Evolutionary conservation across 2,888 invertebrate genomes (phyloP), one percentile per base, ranked within the genome.

Genomic region (Calameuta idolon): DNA sequence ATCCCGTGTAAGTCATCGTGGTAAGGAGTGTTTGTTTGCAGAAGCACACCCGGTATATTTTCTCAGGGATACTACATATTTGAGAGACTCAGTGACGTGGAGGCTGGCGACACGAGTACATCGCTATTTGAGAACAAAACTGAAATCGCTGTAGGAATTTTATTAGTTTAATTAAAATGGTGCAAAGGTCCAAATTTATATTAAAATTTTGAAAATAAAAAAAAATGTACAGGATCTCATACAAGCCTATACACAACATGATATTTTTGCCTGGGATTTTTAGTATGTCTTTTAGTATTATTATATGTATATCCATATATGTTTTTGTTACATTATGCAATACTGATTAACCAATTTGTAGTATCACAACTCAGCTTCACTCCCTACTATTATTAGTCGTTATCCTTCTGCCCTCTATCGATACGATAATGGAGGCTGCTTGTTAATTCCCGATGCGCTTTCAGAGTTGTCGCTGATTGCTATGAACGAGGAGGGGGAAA

Each of bases 21-120:
- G 31, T 71, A 34, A 55, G 78, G 78, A 73, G 78, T 75, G 78
- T 79, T 79, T 79, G 76, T 78, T 78, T 68, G 74, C 35, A 78
- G 73, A 78, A 73, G 69, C 76, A 71, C 71, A 71, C 76, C 73
- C 76, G 76, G 68, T 74, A 74, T 74, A 40, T 76, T 40, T 74
- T 75, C 77, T 69, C 30, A 33, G 37, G 74, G 34, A 12, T 34
- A 23, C 55, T 23, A 23, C 15, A 69, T 30, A 69, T 69, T 71
- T 71, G 11, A 71, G 4, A 34, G 71, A 33, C 12, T 31, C 15
- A 69, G 23, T 9, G 55, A 55, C 55, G 55, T 1, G 55, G 23
- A 23, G 55, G 55, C 55, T 55, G 2, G 23, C 1, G 23, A 55
- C 23, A 5, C 9, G 23, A 23, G 9, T 55, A 2, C 9, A 23